A percentile compares a stretch with the other conserved stretches of the same genome.
Evolutionary conservation across 2,888 invertebrate genomes (phyloP).

Genomic region (Agrenia bidenticulata): DNA sequence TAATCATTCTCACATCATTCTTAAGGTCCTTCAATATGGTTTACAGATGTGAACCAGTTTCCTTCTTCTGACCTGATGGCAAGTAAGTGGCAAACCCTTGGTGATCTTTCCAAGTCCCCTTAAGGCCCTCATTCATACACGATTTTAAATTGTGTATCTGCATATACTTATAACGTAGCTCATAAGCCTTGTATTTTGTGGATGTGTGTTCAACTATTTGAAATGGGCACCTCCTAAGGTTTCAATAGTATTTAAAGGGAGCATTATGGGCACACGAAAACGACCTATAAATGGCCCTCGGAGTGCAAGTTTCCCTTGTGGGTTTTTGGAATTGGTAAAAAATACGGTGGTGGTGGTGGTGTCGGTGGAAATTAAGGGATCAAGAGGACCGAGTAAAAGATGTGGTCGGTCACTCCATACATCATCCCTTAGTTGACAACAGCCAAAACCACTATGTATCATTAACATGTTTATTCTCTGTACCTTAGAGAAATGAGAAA

Average conservation of each 20-base stretch:
- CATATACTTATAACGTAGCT: too few relatives aligned
- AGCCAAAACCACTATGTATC: constrained; percentile 3
- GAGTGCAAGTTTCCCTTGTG: background rate
- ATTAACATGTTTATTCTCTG: too few relatives aligned
- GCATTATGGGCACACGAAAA: too few relatives aligned
- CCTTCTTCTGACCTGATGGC: background rate
- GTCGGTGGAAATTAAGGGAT: constrained; percentile 1
- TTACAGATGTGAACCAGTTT: constrained; percentile 25
- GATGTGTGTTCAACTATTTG: too few relatives aligned
- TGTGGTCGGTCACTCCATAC: constrained; percentile 14
- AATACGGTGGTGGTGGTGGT: background rate
- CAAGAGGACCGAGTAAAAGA: constrained; percentile 3
- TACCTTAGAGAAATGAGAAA: too few relatives aligned
- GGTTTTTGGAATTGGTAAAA: background rate
- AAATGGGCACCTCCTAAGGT: too few relatives aligned
- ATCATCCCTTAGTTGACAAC: constrained; percentile 8
- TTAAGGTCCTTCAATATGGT: constrained; percentile 25
- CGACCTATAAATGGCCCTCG: constrained; percentile 1
- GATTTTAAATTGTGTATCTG: background rate
- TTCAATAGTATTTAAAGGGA: too few relatives aligned
- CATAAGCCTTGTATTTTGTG: too few relatives aligned
- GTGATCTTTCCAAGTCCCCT: constrained; percentile 2
- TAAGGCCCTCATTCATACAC: background rate
- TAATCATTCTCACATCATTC: constrained; percentile 44
- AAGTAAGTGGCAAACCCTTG: constrained; percentile 1